Evolutionary conservation across 2,888 invertebrate species (phyloP), one percentile per base, ranked within the genome.

Genomic region (Bembecia ichneumoniformis): DNA sequence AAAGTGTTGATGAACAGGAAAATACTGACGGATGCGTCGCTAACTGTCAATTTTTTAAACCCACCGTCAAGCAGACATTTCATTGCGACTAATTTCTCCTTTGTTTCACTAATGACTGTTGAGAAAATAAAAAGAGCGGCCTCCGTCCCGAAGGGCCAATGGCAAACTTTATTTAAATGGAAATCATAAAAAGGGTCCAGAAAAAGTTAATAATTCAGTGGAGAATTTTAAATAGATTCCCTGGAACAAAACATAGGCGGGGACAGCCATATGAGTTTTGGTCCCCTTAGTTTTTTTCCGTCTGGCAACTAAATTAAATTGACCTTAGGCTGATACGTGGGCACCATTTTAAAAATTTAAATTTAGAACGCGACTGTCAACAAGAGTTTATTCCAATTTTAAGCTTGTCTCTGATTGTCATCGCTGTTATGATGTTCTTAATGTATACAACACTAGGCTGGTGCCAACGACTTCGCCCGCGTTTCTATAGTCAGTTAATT

Each of bases 241-340:
- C 59, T 66, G 68, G 71, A 71, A 63, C 62, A 49, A 52, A 58
- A 61, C 57, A 74, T 69, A 77, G 81, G 80, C 81, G 81, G 81
- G 79, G 65, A 79, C 78, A 78, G 56, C 62, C 63, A 68, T 74
- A 72, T 78, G 74, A 75, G 73, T 60, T 71, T 72, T 66, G 59
- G 69, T 56, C 60, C 58, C 55, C 56, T 48, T 54, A n/a, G 60
- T 71, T 80, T 58, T 51, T 78, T 82, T 77, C 72, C 68, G 82
- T 80, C 81, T 81, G 80, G 72, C 59, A 71, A 65, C 74, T 64
- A 78, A 82, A 82, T 82, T 80, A 78, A 81, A 81, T 73, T 75
- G 77, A 75, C 72, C 74, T 63, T 55, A 58, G 64, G 65, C 60
- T 40, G 40, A 40, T 59, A 65, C 14, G 40, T 40, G 13, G 13